Evolutionary conservation across 2,888 invertebrate species (phyloP), one percentile per base, ranked within the genome.

Genomic region (Drosophila conformis): DNA sequence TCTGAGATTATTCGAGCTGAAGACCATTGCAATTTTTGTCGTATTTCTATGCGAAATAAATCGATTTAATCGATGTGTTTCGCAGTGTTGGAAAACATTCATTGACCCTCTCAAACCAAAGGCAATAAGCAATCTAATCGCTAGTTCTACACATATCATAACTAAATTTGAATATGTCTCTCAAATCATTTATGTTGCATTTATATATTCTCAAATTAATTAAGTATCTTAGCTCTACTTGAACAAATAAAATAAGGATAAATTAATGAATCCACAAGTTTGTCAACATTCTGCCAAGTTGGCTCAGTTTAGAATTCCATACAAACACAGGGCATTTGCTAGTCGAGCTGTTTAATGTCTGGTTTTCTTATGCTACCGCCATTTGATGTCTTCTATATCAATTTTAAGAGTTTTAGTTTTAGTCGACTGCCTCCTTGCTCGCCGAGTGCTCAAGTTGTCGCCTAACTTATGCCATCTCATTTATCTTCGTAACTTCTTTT

Each of bases 401-500:
- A 83, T 81, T 87, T 83, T 63, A 71, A 73, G 82, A 69, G 67
- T 72, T 68, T 69, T 66, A 56, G 62, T 84, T 67, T 81, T 74
- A 61, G 72, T 75, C 63, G 38, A 42, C 56, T 61, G 78, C 62
- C 68, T 68, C 67, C 38, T 71, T 78, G 53, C 68, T 65, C 69
- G 59, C 62, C 76, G 73, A 78, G 64, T 80, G 82, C 87, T 73
- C 78, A 75, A 89, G 80, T 90, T 87, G 87, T 87, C 89, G 84
- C 84, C 90, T 82, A 87, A 87, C 90, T 87, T 87, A 87, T 90
- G 87, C 78, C 90, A 89, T 89, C 89, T 90, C 87, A 90, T 87
- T 87, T 87, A 87, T 87, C 87, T 87, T 87, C 87, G 87, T 90
- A 87, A 89, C 87, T 87, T 85, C 69, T 49, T 57, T 63, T 36